A percentile compares a stretch with the other conserved stretches of the same genome.
phyloP scores from a whole-genome alignment of 2,888 invertebrate genomes.

The Apamea epomidion region DNA sequence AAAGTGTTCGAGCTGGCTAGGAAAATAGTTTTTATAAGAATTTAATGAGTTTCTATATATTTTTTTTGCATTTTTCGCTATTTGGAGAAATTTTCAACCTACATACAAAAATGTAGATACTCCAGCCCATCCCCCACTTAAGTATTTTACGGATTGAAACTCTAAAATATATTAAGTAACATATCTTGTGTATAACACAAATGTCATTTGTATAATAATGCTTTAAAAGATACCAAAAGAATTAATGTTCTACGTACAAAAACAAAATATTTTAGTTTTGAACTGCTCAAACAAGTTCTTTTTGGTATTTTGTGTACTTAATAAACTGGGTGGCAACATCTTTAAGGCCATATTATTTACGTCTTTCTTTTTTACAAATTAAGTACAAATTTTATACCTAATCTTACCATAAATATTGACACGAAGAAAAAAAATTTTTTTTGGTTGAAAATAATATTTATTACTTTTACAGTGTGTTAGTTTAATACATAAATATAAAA shows the following conservation, averaged over 20 bases:
- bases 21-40: too few relatives aligned
- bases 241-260: slow-evolving; percentile 21
- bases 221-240: slow-evolving; percentile 3
- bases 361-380: slow-evolving; percentile 6
- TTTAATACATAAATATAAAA: too few relatives aligned
- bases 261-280: slow-evolving; percentile 10
- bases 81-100: neutral
- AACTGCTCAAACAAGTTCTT: slow-evolving; percentile 26
- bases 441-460: too few relatives aligned
- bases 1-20: too few relatives aligned
- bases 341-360: neutral
- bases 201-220: neutral
- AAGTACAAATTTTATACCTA: too few relatives aligned
- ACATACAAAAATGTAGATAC: neutral
- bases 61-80: neutral
- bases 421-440: too few relatives aligned
- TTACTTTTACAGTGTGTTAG: too few relatives aligned
- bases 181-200: neutral
- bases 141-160: slow-evolving; percentile 10
- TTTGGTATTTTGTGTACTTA: slow-evolving; percentile 37
- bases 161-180: slow-evolving; percentile 1
- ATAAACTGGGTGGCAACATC: slow-evolving; percentile 26
- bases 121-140: slow-evolving; percentile 24
- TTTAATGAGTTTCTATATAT: neutral
- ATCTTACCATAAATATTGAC: too few relatives aligned